These are phyloP conservation scores for Drosophila biarmipes DNA, from an alignment of 1,140 invertebrate genomes.

Conservation along the genomic window DNA sequence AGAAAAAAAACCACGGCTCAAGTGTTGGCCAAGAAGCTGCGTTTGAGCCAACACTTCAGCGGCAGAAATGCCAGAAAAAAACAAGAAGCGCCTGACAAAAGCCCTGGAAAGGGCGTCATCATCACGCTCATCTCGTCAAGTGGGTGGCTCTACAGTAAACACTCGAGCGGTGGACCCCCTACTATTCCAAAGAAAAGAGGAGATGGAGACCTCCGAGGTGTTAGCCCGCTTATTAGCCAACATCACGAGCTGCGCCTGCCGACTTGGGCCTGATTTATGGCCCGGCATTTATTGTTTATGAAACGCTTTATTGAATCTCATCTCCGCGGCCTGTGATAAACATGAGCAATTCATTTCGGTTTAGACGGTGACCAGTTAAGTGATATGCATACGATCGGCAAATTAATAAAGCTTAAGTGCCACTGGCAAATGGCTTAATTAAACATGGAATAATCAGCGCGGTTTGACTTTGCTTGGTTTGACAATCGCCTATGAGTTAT, in stretches of 20 bases:
- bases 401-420: constrained; percentile 74
- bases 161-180: constrained; percentile 48
- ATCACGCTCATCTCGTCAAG: constrained; percentile 57
- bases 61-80: constrained; percentile 10
- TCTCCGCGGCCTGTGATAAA: constrained; percentile 55
- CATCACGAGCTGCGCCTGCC: constrained; percentile 5
- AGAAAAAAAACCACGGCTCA: constrained; percentile 21
- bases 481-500: constrained; percentile 52
- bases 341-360: constrained; percentile 68
- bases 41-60: constrained; percentile 62
- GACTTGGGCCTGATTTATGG: constrained; percentile 47
- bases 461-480: constrained; percentile 30
- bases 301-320: constrained; percentile 55
- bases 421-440: constrained; percentile 63
- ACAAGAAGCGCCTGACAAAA: constrained; percentile 63
- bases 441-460: constrained; percentile 60
- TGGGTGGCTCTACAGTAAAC: constrained; percentile 78
- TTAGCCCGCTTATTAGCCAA: constrained; percentile 74
- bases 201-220: constrained; percentile 75
- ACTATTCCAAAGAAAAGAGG: background rate
- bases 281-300: constrained; percentile 57
- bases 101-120: constrained; percentile 71
- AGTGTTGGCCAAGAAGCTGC: constrained; percentile 71
- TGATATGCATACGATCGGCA: constrained; percentile 65
- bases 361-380: constrained; percentile 34